Conservation (phyloP, 1,140 invertebrate species). For the Zaprionus inermis region DNA sequence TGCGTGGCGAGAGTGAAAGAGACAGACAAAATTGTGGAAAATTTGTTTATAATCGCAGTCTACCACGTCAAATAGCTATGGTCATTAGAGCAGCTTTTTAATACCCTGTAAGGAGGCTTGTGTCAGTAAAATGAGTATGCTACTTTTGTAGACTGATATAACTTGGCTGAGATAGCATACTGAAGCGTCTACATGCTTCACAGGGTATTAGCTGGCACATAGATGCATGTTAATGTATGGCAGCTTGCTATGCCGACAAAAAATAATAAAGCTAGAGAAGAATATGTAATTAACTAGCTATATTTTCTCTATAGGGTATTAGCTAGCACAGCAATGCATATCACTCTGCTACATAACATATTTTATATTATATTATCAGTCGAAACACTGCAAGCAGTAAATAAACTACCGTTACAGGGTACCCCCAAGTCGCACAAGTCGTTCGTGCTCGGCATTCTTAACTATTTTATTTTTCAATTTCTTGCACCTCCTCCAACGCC, state of each 20-base stretch:
- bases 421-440: neutral
- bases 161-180: no score
- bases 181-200: no score
- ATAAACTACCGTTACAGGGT: conserved; percentile 1
- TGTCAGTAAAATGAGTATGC: no score
- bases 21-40: neutral
- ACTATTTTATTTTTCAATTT: conserved; percentile 38
- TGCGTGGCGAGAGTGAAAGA: neutral
- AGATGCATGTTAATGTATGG: no score
- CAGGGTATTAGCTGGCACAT: no score
- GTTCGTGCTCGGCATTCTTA: neutral
- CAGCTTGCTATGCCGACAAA: no score
- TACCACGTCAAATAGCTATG: neutral
- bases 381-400: neutral
- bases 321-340: neutral
- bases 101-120: neutral
- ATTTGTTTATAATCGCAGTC: conserved; percentile 1
- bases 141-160: no score
- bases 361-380: neutral
- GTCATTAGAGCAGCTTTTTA: neutral
- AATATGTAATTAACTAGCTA: no score
- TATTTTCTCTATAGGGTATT: neutral
- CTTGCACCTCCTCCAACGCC: neutral
- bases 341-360: neutral
- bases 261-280: no score